Percentiles rank a stretch among this genome's conserved stretches.
Evolutionary conservation across 2,888 invertebrate species (phyloP).

Genomic region (Cepaea hortensis): DNA sequence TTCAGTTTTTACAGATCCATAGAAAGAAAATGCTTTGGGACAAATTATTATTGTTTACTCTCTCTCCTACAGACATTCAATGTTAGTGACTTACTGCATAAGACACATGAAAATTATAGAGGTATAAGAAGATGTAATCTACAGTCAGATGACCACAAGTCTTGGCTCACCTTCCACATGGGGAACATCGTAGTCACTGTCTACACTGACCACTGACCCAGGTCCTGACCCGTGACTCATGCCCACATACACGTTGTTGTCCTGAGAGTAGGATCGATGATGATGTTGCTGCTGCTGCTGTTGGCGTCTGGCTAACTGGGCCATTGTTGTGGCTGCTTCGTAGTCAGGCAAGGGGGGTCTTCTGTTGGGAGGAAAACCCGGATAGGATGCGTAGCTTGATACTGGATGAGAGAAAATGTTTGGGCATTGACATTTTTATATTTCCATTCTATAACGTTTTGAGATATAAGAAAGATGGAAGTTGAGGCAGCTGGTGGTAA

Average conservation of each 20-base stretch:
- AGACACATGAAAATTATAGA: no score
- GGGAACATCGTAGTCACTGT: constrained; percentile 44
- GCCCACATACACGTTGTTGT: constrained; percentile 19
- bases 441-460: no score
- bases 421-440: no score
- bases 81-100: no score
- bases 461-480: no score
- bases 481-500: no score
- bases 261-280: constrained; percentile 41
- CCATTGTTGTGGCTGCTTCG: constrained; percentile 90
- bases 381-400: constrained; percentile 62
- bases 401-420: constrained; percentile 54
- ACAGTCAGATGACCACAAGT: constrained; percentile 8
- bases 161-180: constrained; percentile 28
- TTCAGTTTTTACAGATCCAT: no score
- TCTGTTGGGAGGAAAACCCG: constrained; percentile 73
- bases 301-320: constrained; percentile 78
- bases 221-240: constrained; percentile 8
- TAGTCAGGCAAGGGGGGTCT: constrained; percentile 85
- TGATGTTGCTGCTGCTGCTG: constrained; percentile 36
- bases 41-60: no score
- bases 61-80: no score
- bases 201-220: constrained; percentile 2
- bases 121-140: no score
- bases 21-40: no score